Base-by-base conservation (phyloP, 2,113 vertebrate species). In the Channa maculata region DNA sequence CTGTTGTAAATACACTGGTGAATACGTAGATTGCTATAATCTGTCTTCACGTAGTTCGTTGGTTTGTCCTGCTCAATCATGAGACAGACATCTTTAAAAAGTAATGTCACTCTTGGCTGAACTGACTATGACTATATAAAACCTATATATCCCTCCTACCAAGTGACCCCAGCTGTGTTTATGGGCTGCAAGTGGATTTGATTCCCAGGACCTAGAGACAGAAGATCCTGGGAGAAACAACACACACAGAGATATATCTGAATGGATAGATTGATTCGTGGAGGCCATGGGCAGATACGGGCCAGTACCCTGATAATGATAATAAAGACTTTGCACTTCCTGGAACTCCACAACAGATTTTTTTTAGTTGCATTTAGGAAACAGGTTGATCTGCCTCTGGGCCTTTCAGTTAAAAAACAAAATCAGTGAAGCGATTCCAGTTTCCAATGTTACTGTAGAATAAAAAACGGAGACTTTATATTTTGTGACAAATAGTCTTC, bases 131-230 rank as follows among this genome's bases (percentile, higher is more conserved):
- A 50, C 75, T 62, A 51, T 41, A 70, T 51, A 14, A 66, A 86
- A 81, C 63, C 64, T 74, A 61, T 60, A 68, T 6, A 44, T 38
- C 58, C 52, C 12, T 44, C 51, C 50, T 0, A 45, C 51, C 61
- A 64, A 64, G 48, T 65, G 58, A 84, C 65, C 76, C 53, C 68
- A 59, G 73, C 65, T 81, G 78, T 88, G 79, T 88, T 90, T 91
- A 78, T 77, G 73, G 76, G 57, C 45, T 66, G 67, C 58, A 54
- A 53, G 44, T 76, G 52, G 59, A 57, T 69, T 77, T 68, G 52
- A 72, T 86, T 89, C 87, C 85, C 82, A 89, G 79, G 81, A 84
- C 80, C 78, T 49, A 61, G 14, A 66, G 59, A 58, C 62, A 81
- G 66, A 62, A 71, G 81, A 89, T 66, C 84, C 75, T 82, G 86